Percentiles rank a stretch among this genome's conserved stretches.
Conservation (phyloP, 1,140 invertebrate species). For the Panagrolaimus sp. region DNA sequence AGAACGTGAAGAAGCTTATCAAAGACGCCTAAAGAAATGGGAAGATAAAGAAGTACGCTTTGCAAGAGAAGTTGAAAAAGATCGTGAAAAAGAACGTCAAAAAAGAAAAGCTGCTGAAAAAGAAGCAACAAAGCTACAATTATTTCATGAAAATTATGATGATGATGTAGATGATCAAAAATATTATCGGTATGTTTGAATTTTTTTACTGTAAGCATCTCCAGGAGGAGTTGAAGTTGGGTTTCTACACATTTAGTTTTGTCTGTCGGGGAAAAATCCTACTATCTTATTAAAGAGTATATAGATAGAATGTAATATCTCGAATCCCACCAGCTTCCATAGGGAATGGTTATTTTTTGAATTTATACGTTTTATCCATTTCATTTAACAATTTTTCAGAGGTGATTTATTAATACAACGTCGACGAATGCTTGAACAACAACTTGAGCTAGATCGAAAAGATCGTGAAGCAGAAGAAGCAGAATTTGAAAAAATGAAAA, state of each 20-base stretch:
- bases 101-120: constrained; percentile 26
- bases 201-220: too few species aligned
- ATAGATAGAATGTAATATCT: too few species aligned
- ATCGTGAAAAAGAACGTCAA: constrained; percentile 71
- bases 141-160: constrained; percentile 97
- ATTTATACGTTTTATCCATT: too few species aligned
- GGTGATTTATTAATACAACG: background rate
- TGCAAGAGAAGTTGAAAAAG: constrained; percentile 82
- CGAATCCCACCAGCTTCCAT: too few species aligned
- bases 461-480: background rate
- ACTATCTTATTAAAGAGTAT: too few species aligned
- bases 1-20: constrained; percentile 35
- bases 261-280: too few species aligned
- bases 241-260: too few species aligned
- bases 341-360: too few species aligned
- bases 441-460: background rate
- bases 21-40: constrained; percentile 64
- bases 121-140: constrained; percentile 85
- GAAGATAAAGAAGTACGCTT: constrained; percentile 85
- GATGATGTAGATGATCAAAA: constrained; percentile 92
- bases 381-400: too few species aligned
- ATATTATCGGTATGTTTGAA: constrained; percentile 81
- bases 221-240: too few species aligned
- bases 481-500: background rate
- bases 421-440: constrained; percentile 5